Evolutionary conservation across 2,888 invertebrate genomes (phyloP), one percentile per base, ranked within the genome.

Genomic region (Lobophora halterata): DNA sequence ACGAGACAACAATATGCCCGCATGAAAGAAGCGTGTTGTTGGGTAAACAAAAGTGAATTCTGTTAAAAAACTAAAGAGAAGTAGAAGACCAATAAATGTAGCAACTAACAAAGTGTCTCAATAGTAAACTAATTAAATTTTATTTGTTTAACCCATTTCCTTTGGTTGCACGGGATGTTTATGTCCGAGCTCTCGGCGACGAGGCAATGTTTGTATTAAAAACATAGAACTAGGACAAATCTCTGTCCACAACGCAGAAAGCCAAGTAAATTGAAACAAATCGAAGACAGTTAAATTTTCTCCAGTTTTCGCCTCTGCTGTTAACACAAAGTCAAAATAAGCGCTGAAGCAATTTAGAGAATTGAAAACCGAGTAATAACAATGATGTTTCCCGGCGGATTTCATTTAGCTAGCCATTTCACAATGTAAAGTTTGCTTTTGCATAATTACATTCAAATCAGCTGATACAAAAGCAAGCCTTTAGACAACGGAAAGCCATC

Each of bases 101-200:
- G 49, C 46, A 63, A 50, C 46, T 30, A 36, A 46, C 34, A 24
- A 32, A 46, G 58, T 58, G 60, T 62, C 49, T 63, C 19, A 32
- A 24, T 32, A 34, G 55, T 52, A 37, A 53, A 58, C 56, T 58
- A 62, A 73, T 71, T 59, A 66, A 65, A 66, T 66, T 70, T 64
- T 71, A 74, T 75, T 75, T 68, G 65, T 65, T 69, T 73, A 75
- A 63, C 74, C 72, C 54, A 72, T 55, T 77, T 79, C 69, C 66
- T 71, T 62, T 59, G 55, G 55, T 58, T 55, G 51, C 49, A 65
- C 72, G 73, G 79, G 77, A 81, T 79, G 81, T 81, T 82, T 81
- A 72, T 66, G 66, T 65, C 61, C 58, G 48, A 62, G 55, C 52
- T 55, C 50, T 49, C 56, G 18, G 9, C 17, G 59, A 53, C 62